Conservation (phyloP, 2,113 vertebrate genomes). For the Cavia porcellus region DNA sequence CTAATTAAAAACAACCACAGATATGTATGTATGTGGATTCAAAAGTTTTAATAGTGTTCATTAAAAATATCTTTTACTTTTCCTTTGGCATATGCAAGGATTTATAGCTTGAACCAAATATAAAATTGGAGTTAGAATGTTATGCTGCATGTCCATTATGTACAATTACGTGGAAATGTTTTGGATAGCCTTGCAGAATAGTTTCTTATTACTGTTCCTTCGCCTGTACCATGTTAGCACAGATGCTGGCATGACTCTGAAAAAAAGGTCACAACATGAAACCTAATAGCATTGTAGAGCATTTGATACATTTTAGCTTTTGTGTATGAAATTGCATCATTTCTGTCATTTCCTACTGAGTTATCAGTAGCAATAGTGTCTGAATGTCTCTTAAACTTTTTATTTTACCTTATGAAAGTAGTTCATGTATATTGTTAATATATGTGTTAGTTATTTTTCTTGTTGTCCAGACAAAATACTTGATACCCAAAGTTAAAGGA, state of each 20-base stretch:
- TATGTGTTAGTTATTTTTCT: background rate
- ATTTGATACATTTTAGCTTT: slow-evolving; percentile 32
- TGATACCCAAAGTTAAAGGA: background rate
- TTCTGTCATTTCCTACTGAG: slow-evolving; percentile 50
- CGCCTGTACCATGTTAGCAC: background rate
- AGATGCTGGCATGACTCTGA: slow-evolving; percentile 18
- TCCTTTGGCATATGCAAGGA: background rate
- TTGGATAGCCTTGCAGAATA: background rate
- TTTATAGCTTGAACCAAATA: slow-evolving; percentile 2
- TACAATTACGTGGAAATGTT: background rate
- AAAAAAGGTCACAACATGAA: slow-evolving; percentile 14
- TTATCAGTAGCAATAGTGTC: slow-evolving; percentile 25
- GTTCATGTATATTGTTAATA: background rate
- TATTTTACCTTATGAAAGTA: slow-evolving; percentile 24
- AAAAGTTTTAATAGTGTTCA: background rate
- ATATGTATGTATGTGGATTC: background rate
- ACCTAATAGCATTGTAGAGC: background rate
- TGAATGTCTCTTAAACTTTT: slow-evolving; percentile 41
- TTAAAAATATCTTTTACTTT: background rate
- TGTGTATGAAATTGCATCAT: slow-evolving; percentile 31
- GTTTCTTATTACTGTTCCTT: background rate
- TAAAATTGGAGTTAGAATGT: slow-evolving; percentile 9
- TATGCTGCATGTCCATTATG: background rate
- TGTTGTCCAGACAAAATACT: background rate
- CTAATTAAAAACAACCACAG: background rate